Base-by-base conservation (phyloP, 2,797 vertebrate species). In the Neosalanx taihuensis region DNA sequence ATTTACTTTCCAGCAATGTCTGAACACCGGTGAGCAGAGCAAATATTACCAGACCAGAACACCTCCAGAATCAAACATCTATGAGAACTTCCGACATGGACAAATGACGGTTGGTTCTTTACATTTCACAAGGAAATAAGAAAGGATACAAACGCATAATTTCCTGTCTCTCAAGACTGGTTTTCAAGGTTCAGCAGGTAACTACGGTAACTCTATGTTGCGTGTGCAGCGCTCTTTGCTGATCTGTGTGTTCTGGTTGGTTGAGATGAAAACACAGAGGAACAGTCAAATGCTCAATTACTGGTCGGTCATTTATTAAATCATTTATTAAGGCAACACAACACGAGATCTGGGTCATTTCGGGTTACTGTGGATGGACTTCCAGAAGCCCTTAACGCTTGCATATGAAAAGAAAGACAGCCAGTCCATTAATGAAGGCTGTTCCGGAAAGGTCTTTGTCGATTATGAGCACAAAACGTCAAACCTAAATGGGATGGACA, bases 321-420 rank as follows among this genome's bases (percentile, higher is more conserved):
- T 83, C 79, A 87, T 88, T 88, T 77, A 77, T 85, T 92, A 94
- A 94, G 92, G 92, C 92, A 93, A 93, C 92, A 94, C 92, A 94
- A 93, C 91, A n/a, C 90, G 89, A 92, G 90, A 89, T 85, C 66
- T 84, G 87, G 88, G 87, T 90, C 74, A 84, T 91, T 92, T 89
- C 82, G 83, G 91, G 86, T 90, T 91, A 92, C 94, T 97, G 95
- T 97, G 96, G 95, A 97, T 96, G 95, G 95, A 96, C 94, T 86
- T 90, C 88, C 88, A 89, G 92, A 92, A 93, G 92, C 91, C 92
- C 92, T 92, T 92, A 89, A 92, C 83, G 71, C 89, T 92, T 93
- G 92, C 91, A 93, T 93, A 81, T 81, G 71, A 91, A 92, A 90
- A 78, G 83, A 90, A 89, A 86, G 66, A 84, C 62, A 85, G 87